Conservation (phyloP, 2,113 vertebrate species). For the Phasianus colchicus region DNA sequence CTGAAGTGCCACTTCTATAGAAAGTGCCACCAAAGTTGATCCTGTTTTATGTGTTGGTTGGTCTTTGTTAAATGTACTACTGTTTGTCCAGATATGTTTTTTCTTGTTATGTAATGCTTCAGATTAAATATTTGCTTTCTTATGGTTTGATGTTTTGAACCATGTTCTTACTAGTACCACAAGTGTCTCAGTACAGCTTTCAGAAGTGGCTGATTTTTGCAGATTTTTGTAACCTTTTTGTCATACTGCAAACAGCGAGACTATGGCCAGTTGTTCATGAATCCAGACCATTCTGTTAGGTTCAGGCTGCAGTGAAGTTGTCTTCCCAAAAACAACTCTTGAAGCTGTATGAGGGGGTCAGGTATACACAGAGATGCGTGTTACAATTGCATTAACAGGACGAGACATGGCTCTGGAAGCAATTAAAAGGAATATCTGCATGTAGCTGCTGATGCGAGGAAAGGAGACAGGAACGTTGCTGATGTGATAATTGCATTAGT, state of each 20-base stretch:
- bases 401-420: constrained; percentile 57
- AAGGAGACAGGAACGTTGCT: constrained; percentile 47
- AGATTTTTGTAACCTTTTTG: neutral
- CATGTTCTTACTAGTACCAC: neutral
- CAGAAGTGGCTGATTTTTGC: neutral
- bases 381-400: neutral
- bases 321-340: neutral
- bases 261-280: neutral
- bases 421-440: constrained; percentile 27
- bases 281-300: neutral
- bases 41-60: neutral
- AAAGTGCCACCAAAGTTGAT: neutral
- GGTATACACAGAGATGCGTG: neutral
- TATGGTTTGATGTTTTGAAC: neutral
- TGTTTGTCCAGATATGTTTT: neutral
- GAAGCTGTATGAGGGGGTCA: neutral
- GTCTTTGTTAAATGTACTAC: neutral
- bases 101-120: neutral
- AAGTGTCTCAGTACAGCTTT: neutral
- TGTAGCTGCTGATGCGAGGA: constrained; percentile 30
- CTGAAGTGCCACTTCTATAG: neutral
- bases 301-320: neutral
- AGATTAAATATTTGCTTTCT: neutral
- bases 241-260: neutral
- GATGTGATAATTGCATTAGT: constrained; percentile 64